A percentile compares a stretch with the other conserved stretches of the same genome.
phyloP scores from a whole-genome alignment of 2,888 invertebrate genomes.

The Diplolepis rosae region DNA sequence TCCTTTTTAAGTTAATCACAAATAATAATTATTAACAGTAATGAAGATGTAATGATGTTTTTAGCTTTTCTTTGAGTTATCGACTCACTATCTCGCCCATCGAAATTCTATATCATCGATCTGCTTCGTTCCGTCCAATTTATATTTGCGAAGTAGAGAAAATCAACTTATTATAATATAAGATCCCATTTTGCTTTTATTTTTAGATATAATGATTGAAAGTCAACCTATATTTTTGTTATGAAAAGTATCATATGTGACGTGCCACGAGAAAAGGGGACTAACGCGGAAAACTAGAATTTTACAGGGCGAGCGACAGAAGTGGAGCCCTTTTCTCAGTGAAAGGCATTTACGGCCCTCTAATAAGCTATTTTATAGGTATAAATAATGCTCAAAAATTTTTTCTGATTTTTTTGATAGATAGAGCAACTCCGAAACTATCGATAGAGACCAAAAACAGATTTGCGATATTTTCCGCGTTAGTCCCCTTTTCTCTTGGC shows the following conservation, averaged over 20 bases:
- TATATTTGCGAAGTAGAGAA: constrained; percentile 5
- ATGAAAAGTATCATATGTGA: not conserved
- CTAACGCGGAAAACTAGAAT: no score
- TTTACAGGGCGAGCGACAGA: no score
- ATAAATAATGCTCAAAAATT: no score
- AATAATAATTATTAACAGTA: constrained; percentile 18
- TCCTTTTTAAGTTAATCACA: constrained; percentile 16
- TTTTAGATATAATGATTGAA: not conserved
- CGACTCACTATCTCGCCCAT: constrained; percentile 19
- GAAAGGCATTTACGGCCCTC: no score
- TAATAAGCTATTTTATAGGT: no score
- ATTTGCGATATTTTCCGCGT: no score
- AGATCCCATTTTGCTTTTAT: not conserved
- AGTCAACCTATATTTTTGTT: not conserved
- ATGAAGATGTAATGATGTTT: constrained; percentile 22
- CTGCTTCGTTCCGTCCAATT: not conserved
- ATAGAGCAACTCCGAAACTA: no score
- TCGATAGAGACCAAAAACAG: no score
- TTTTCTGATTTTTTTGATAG: no score
- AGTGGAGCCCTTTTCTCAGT: no score
- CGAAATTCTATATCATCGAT: constrained; percentile 18
- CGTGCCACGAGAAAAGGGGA: no score
- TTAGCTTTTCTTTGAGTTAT: constrained; percentile 17
- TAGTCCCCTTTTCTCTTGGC: no score
- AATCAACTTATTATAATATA: constrained; percentile 1